Percentiles rank a stretch among this genome's conserved stretches.
Conservation (phyloP, 2,113 vertebrate species). For the Dissostichus mawsoni region DNA sequence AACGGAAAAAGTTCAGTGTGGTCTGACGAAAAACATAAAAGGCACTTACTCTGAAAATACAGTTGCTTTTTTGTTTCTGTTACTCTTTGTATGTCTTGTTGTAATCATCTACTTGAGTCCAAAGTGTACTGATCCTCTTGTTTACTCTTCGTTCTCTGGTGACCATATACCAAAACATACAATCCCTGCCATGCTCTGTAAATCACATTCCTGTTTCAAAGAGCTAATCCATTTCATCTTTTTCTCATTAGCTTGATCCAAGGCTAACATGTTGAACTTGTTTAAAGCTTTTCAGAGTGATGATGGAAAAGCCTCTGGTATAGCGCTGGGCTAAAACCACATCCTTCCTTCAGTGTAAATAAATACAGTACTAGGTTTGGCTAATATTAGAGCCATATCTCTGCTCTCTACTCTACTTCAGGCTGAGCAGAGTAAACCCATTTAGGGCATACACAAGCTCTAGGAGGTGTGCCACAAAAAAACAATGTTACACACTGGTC, state of each 20-base stretch:
- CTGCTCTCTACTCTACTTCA: slow-evolving; percentile 11
- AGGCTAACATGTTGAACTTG: slow-evolving; percentile 73
- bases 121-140: slow-evolving; percentile 45
- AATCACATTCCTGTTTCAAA: slow-evolving; percentile 59
- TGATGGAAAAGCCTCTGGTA: slow-evolving; percentile 67
- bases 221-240: slow-evolving; percentile 57
- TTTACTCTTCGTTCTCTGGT: slow-evolving; percentile 59
- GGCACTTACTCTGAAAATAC: background rate
- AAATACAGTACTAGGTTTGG: slow-evolving; percentile 55
- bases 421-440: slow-evolving; percentile 29
- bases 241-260: slow-evolving; percentile 63
- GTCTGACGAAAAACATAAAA: background rate
- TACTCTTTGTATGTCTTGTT: slow-evolving; percentile 25
- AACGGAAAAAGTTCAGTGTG: background rate
- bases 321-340: slow-evolving; percentile 64
- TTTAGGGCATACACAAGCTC: slow-evolving; percentile 52
- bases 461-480: slow-evolving; percentile 28
- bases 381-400: slow-evolving; percentile 68
- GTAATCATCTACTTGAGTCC: slow-evolving; percentile 31
- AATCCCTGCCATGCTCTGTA: slow-evolving; percentile 60
- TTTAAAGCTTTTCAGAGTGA: slow-evolving; percentile 66
- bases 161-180: slow-evolving; percentile 58
- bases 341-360: slow-evolving; percentile 73
- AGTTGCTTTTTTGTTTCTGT: background rate
- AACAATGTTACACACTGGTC: background rate